These are phyloP conservation scores for Aplochiton taeniatus DNA, from an alignment of 2,797 vertebrate genomes.

Conservation along the genomic window DNA sequence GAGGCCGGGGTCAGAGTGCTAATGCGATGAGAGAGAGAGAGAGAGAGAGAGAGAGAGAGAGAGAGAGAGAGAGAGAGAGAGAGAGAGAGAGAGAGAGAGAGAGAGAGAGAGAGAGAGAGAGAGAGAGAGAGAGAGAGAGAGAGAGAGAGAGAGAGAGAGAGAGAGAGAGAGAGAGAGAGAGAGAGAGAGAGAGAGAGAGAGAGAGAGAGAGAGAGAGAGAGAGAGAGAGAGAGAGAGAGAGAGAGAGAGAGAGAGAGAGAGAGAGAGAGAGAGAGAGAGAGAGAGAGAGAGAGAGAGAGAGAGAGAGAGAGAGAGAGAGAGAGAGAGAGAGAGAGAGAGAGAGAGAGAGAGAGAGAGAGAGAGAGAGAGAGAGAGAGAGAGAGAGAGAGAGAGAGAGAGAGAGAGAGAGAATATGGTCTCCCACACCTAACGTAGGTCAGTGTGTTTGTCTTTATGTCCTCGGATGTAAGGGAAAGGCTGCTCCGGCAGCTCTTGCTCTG, in stretches of 20 bases:
- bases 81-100: constrained; percentile 6
- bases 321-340: constrained; percentile 11
- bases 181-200: constrained; percentile 2
- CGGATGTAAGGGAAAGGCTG: constrained; percentile 11
- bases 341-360: constrained; percentile 12
- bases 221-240: constrained; percentile 11
- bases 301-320: background rate
- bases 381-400: constrained; percentile 10
- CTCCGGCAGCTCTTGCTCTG: constrained; percentile 14
- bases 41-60: background rate
- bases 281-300: constrained; percentile 12
- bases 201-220: constrained; percentile 9
- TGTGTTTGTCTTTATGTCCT: constrained; percentile 12
- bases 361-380: background rate
- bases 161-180: constrained; percentile 12
- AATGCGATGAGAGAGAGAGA: constrained; percentile 28
- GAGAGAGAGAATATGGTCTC: background rate
- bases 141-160: constrained; percentile 9
- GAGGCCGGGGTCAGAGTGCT: constrained; percentile 17
- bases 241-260: constrained; percentile 1
- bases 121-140: constrained; percentile 4
- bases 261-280: constrained; percentile 7
- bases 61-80: constrained; percentile 10
- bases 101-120: constrained; percentile 9
- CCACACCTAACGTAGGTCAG: no score